Base-by-base conservation (phyloP, 2,797 vertebrate species). In the Notolepis coatsorum region DNA sequence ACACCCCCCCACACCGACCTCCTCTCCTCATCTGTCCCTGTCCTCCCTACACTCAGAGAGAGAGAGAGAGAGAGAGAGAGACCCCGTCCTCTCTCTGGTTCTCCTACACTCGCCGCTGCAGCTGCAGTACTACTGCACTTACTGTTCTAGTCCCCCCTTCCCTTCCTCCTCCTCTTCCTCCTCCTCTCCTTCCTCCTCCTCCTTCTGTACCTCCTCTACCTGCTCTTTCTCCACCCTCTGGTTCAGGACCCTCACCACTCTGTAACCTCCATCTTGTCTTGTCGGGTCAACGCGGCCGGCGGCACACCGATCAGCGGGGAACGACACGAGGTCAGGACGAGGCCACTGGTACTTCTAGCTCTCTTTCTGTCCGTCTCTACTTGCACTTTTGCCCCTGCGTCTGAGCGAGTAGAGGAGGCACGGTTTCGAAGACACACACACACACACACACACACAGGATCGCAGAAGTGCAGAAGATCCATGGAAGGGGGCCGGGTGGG, bases 21-120 rank as follows among this genome's bases (percentile, higher is more conserved):
- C 82, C 68, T 87, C 80, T 89, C 82, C 68, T 87, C 90, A 91
- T 88, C 84, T 81, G 73, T 80, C 82, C 80, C 84, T 23, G 38
- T 73, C 85, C 59, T 71, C 69, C 67, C 31, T 63, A 56, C n/a
- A n/a, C 77, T 57, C 42, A 17, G 20, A 57, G 74, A 65, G 18
- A 65, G 63, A n/a, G n/a, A n/a, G n/a, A n/a, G n/a, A n/a, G n/a
- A n/a, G n/a, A n/a, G n/a, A n/a, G n/a, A n/a, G n/a, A n/a, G n/a
- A n/a, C 71, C 60, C 50, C 47, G 67, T 73, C n/a, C 82, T 73
- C 61, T 68, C 52, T 31, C 68, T 70, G 45, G 49, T 71, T 53
- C 80, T 54, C 60, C 66, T 67, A 25, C 73, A 47, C 55, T 25
- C 67, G 46, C 66, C 42, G 7, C 82, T 46, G 15, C 53, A n/a